Conservation (phyloP, 2,797 vertebrate genomes). For the Ctenopoma multispine region DNA sequence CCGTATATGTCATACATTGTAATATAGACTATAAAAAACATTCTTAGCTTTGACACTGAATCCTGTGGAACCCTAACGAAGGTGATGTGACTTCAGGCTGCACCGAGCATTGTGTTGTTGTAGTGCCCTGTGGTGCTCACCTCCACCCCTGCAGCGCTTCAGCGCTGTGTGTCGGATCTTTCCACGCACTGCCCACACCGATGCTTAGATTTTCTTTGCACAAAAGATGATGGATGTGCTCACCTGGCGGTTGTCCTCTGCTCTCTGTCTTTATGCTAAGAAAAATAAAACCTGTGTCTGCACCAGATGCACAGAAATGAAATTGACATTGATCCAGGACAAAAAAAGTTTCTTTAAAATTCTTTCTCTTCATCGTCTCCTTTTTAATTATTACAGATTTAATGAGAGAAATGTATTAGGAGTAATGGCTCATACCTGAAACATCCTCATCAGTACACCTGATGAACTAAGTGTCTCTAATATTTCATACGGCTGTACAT, state of each 20-base stretch:
- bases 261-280: background rate
- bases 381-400: slow-evolving; percentile 35
- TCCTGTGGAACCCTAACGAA: no score
- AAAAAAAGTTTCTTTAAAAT: background rate
- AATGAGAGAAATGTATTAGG: slow-evolving; percentile 36
- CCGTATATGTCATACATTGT: no score
- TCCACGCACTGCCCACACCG: no score
- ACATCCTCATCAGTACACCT: slow-evolving; percentile 40
- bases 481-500: slow-evolving; percentile 43
- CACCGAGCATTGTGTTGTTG: no score
- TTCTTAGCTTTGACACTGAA: no score
- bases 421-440: slow-evolving; percentile 35
- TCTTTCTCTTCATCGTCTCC: background rate
- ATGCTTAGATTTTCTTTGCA: background rate
- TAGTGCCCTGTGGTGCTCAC: no score
- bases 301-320: background rate
- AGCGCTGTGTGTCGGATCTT: no score
- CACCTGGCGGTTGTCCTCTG: background rate
- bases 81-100: no score
- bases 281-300: background rate
- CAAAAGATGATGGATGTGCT: background rate
- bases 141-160: no score
- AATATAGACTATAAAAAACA: no score
- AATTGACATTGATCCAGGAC: background rate
- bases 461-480: slow-evolving; percentile 56